Percentiles rank a stretch among this genome's conserved stretches.
Conservation (phyloP, 2,113 vertebrate species). For the Columbina picui region DNA sequence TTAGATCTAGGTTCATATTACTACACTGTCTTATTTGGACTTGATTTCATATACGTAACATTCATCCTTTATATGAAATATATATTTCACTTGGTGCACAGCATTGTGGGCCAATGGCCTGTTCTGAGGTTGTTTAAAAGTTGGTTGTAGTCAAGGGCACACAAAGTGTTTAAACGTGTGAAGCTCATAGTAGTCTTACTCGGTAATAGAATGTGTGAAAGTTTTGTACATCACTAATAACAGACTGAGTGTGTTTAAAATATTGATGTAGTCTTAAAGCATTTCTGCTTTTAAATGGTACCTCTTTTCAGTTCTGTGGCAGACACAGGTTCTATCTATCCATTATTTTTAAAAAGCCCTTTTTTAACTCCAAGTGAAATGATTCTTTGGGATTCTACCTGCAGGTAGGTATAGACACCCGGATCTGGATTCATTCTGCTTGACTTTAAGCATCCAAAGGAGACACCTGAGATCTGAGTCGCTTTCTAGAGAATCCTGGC, state of each 20-base stretch:
- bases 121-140: neutral
- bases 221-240: neutral
- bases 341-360: neutral
- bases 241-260: neutral
- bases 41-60: neutral
- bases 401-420: neutral
- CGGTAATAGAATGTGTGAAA: neutral
- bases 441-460: neutral
- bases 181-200: neutral
- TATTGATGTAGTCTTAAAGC: neutral
- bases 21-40: neutral
- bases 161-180: neutral
- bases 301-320: neutral
- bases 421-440: neutral
- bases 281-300: neutral
- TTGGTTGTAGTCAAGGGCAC: neutral
- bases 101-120: rapidly evolving
- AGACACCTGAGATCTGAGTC: neutral
- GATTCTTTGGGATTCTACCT: neutral
- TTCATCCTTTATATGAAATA: neutral
- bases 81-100: neutral
- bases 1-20: neutral
- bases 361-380: neutral
- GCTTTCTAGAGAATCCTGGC: neutral
- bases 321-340: neutral